phyloP scores from a whole-genome alignment of 2,888 invertebrate genomes.

The Cyclophora albipunctata region DNA sequence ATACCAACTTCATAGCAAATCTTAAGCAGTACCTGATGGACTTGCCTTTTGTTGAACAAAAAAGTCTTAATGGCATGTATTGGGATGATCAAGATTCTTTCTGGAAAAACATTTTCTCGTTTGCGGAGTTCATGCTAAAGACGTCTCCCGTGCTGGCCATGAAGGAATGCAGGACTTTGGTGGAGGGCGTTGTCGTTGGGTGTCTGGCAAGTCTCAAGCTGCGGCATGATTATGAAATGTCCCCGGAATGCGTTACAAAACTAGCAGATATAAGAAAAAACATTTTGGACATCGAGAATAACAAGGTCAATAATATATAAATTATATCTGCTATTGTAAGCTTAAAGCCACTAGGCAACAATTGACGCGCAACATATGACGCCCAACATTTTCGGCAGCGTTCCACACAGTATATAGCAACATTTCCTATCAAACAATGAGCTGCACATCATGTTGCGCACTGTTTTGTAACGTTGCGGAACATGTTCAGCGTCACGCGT shows the following conservation, averaged over 20 bases:
- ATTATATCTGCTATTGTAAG: too few relatives aligned
- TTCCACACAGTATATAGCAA: too few relatives aligned
- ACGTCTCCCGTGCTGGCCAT: conserved; percentile 47
- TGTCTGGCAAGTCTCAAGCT: conserved; percentile 40
- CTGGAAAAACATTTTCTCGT: conserved; percentile 47
- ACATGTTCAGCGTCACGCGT: too few relatives aligned
- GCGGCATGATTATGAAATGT: conserved; percentile 33
- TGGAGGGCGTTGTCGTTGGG: conserved; percentile 37
- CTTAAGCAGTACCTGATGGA: conserved; percentile 48
- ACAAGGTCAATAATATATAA: too few relatives aligned
- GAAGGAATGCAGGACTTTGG: conserved; percentile 43
- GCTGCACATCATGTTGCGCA: too few relatives aligned
- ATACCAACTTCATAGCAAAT: conserved; percentile 42
- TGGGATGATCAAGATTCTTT: conserved; percentile 49
- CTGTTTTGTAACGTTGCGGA: too few relatives aligned
- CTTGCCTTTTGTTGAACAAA: conserved; percentile 35
- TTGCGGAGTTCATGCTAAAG: conserved; percentile 47
- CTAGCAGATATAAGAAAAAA: conserved; percentile 10
- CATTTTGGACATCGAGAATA: too few relatives aligned
- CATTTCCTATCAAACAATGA: too few relatives aligned
- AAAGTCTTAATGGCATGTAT: conserved; percentile 31
- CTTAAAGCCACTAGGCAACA: too few relatives aligned
- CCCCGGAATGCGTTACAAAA: conserved; percentile 29
- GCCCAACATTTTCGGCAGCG: too few relatives aligned
- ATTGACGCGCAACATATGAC: too few relatives aligned